Conservation (phyloP, 2,888 invertebrate species). For the Chironomus tentans region DNA sequence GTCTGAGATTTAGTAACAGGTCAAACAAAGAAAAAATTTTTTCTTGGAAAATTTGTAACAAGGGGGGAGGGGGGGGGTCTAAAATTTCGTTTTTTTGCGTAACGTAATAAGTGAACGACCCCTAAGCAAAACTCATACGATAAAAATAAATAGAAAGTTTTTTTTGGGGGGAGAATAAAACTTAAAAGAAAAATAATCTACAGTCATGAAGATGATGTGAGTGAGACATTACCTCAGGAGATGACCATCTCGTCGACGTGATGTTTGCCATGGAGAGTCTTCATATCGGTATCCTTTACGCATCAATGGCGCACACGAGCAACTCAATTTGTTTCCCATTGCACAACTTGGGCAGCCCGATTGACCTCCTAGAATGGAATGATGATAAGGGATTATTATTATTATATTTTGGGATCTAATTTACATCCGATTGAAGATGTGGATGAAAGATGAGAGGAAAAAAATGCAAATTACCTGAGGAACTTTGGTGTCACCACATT, state of each 20-base stretch:
- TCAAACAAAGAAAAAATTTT: too few species aligned
- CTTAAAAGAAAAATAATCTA: not conserved
- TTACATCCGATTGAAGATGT: too few species aligned
- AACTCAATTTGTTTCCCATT: slow-evolving; percentile 97
- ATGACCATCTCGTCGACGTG: slow-evolving; percentile 74
- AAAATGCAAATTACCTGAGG: slow-evolving; percentile 46
- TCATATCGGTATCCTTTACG: slow-evolving; percentile 94
- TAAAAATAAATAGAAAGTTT: not conserved
- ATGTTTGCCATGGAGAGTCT: slow-evolving; percentile 92
- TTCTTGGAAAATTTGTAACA: too few species aligned
- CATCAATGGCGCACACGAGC: slow-evolving; percentile 93
- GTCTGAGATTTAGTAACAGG: too few species aligned
- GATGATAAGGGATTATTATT: not conserved
- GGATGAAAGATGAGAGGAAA: not conserved
- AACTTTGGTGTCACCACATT: slow-evolving; percentile 74
- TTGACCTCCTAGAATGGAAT: slow-evolving; percentile 37
- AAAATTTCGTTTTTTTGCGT: too few species aligned
- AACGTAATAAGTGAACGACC: too few species aligned
- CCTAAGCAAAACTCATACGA: too few species aligned
- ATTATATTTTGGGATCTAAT: too few species aligned
- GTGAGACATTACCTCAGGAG: slow-evolving; percentile 60
- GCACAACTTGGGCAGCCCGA: slow-evolving; percentile 48
- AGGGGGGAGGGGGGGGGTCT: too few species aligned
- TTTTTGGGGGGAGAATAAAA: not conserved
- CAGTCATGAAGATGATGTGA: too few species aligned